Conservation (phyloP, 2,113 vertebrate species). For the Colossoma macropomum region DNA sequence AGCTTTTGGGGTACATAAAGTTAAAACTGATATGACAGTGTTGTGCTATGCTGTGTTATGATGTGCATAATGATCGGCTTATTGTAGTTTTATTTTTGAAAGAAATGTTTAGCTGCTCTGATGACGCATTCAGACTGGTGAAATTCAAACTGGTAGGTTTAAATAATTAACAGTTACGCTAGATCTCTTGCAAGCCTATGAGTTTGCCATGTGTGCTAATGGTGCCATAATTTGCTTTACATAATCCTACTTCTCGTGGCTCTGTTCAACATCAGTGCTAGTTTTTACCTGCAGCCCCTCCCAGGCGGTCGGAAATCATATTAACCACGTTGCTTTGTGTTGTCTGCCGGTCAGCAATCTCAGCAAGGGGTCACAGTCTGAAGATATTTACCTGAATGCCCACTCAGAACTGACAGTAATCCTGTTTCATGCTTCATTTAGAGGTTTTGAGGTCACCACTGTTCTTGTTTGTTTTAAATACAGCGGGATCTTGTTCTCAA, state of each 20-base stretch:
- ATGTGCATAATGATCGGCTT: neutral
- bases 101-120: constrained; percentile 11
- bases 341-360: constrained; percentile 13
- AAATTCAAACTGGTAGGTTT: constrained; percentile 34
- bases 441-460: constrained; percentile 8
- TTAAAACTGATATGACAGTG: too few relatives aligned
- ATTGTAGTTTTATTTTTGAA: too few relatives aligned
- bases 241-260: constrained; percentile 17
- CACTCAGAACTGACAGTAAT: constrained; percentile 20
- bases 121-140: constrained; percentile 2
- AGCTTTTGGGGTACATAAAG: too few relatives aligned
- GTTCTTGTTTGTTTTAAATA: constrained; percentile 27
- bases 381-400: constrained; percentile 12
- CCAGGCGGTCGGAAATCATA: constrained; percentile 16
- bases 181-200: constrained; percentile 15
- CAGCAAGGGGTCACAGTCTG: neutral
- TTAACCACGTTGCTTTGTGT: constrained; percentile 24
- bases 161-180: constrained; percentile 37
- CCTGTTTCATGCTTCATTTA: constrained; percentile 17
- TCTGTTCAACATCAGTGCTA: neutral
- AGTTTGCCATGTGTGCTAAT: constrained; percentile 29
- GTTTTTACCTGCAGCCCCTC: constrained; percentile 22
- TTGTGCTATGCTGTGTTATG: too few relatives aligned
- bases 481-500: neutral
- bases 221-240: constrained; percentile 35